Evolutionary conservation across 2,113 vertebrate species (phyloP).

Genomic region (Cardinalis cardinalis): DNA sequence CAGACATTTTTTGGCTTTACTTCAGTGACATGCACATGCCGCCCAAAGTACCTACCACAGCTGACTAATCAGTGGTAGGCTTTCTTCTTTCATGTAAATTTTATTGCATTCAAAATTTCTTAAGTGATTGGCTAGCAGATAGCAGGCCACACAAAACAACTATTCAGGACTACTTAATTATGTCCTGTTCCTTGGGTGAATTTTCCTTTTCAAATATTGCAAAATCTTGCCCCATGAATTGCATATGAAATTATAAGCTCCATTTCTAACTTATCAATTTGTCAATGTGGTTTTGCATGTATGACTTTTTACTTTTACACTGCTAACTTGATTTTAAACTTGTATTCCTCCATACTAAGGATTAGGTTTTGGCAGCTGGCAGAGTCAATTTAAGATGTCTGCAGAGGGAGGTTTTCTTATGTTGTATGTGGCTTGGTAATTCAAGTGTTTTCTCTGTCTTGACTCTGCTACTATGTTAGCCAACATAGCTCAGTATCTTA

Average conservation of each 20-base stretch:
- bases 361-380: background rate
- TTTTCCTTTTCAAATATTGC: background rate
- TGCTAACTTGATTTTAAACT: background rate
- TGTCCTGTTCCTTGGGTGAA: background rate
- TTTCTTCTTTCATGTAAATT: background rate
- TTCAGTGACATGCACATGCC: background rate
- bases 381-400: background rate
- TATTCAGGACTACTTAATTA: background rate
- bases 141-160: background rate
- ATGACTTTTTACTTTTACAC: background rate
- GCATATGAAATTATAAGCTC: background rate
- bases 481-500: background rate
- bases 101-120: background rate
- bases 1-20: rapidly evolving
- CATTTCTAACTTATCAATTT: background rate
- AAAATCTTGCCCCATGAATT: background rate
- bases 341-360: background rate
- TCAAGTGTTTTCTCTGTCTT: background rate
- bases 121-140: background rate
- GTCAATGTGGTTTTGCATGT: rapidly evolving
- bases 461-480: background rate
- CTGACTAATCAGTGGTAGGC: background rate
- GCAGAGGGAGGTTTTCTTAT: background rate
- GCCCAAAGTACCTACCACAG: background rate
- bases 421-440: background rate